Base-by-base conservation (phyloP, 2,797 vertebrate species). In the Podargus strigoides region DNA sequence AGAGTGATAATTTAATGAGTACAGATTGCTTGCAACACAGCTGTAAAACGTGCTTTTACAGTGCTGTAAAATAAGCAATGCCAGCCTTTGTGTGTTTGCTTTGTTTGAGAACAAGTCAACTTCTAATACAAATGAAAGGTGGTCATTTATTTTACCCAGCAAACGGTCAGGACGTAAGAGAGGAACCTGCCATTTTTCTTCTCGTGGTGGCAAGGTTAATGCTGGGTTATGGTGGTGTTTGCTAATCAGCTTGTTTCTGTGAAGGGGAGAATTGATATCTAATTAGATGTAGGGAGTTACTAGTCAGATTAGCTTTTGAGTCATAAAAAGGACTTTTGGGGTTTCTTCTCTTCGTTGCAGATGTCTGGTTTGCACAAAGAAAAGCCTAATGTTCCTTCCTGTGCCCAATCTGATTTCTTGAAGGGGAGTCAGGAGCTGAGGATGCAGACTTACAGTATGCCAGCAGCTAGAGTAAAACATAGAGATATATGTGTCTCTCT, bases 41-140 rank as follows among this genome's bases (percentile, higher is more conserved):
- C 95, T 96, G 94, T 97, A 97, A 98, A 97, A 96, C 49, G 70
- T 80, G 97, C 89, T 94, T 97, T 97, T 97, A 97, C 93, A 95
- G 95, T 95, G 91, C 94, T 93, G 93, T 96, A 96, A 97, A 97
- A 97, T 95, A 97, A 95, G 91, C 96, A 97, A 70, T 95, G 6
- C 52, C 96, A 97, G 93, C 94, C 84, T 95, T 96, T 94, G 89
- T 96, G 85, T 91, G 86, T 97, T 97, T 97, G 94, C 98, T 98
- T 97, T 97, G 95, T 97, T 96, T 95, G 87, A 92, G 95, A 96
- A 93, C 90, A 93, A 96, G 94, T 95, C 84, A 74, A 67, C 94
- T 96, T 89, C 94, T 97, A 96, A 94, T 94, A 94, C 95, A 97
- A 97, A 97, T 90, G 92, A 93, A 92, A 97, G 86, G 94, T 96